Conservation (phyloP, 2,797 vertebrate species). For the Alexandromys oeconomus region DNA sequence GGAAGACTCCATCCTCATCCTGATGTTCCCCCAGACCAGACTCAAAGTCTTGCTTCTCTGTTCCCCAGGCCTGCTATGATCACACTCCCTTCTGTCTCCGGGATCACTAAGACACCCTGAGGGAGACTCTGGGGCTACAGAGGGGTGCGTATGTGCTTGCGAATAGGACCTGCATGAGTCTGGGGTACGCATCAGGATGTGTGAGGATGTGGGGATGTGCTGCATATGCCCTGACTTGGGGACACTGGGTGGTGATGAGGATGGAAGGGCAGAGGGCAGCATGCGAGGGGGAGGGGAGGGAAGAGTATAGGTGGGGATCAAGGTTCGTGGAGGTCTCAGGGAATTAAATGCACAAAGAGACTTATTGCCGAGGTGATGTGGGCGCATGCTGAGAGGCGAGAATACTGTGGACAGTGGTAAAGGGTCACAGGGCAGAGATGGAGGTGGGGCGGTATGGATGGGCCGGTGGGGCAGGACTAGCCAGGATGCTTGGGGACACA, state of each 20-base stretch:
- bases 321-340: not conserved
- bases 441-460: not conserved
- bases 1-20: not conserved
- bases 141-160: not conserved
- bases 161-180: not conserved
- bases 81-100: not conserved
- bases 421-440: not conserved
- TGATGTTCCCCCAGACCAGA: not conserved
- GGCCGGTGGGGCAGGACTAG: not conserved
- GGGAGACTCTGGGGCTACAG: not conserved
- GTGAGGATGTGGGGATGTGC: not conserved
- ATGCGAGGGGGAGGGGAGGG: too few species aligned
- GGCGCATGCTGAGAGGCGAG: not conserved
- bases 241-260: not conserved
- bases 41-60: fast-evolving
- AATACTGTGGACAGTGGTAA: not conserved
- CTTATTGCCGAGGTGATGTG: not conserved
- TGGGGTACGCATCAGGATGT: not conserved
- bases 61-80: fast-evolving
- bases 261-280: not conserved
- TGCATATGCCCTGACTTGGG: not conserved
- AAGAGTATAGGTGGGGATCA: not conserved
- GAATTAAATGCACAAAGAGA: not conserved
- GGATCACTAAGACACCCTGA: not conserved
- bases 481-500: conserved; percentile 32